phyloP scores from a whole-genome alignment of 2,797 vertebrate species.

The Enteromius mattozi region DNA sequence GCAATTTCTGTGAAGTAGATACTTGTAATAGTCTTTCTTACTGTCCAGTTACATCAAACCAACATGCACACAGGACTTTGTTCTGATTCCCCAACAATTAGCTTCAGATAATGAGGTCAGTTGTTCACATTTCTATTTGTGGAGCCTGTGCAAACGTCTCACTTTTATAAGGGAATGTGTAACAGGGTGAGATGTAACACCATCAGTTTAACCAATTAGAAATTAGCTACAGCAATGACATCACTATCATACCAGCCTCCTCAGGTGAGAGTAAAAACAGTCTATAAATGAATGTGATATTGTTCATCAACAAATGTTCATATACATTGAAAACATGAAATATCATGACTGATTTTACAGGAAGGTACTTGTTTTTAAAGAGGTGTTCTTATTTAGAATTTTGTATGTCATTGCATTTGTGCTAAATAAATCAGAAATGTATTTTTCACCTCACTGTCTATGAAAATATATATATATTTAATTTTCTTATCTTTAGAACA shows the following conservation, averaged over 20 bases:
- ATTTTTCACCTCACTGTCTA: too few relatives aligned
- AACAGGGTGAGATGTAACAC: constrained; percentile 2
- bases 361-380: background rate
- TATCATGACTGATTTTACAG: background rate
- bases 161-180: background rate
- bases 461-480: too few relatives aligned
- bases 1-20: constrained; percentile 43
- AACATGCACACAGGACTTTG: constrained; percentile 6
- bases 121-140: constrained; percentile 11
- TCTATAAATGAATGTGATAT: background rate
- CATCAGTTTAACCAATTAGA: constrained; percentile 26
- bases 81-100: constrained; percentile 25
- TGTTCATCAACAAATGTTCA: background rate
- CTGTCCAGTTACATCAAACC: constrained; percentile 5
- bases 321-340: background rate
- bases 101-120: constrained; percentile 31
- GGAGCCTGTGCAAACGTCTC: background rate
- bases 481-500: too few relatives aligned
- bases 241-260: background rate
- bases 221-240: background rate
- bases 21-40: constrained; percentile 33
- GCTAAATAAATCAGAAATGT: too few relatives aligned
- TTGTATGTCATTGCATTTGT: too few relatives aligned
- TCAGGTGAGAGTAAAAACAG: background rate
- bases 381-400: background rate